Evolutionary conservation across 2,888 invertebrate genomes (phyloP), one percentile per base, ranked within the genome.

Genomic region (Gortyna flavago): DNA sequence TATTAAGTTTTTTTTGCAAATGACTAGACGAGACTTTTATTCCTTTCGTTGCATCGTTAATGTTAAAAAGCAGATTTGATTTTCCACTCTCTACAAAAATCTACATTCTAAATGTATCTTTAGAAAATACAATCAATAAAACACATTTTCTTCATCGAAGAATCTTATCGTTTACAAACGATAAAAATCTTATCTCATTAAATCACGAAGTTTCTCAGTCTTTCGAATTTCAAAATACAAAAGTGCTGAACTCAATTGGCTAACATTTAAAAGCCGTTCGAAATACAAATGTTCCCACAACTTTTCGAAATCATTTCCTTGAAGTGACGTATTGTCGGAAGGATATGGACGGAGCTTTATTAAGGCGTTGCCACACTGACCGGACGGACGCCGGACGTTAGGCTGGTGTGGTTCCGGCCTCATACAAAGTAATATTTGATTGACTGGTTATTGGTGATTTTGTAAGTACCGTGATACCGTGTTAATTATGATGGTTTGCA

Each of bases 301-400:
- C 61, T 82, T 85, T 78, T 74, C 79, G 75, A 75, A 81, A 84
- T 79, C 59, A 65, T 32, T 80, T 84, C 75, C 80, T 77, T 84
- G 79, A 84, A 72, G 79, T 88, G 85, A 87, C 83, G 85, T 87
- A 72, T 59, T 61, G 70, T 80, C 86, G 75, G 75, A 81, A 80
- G 85, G 82, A 87, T 81, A 67, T 88, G 38, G 65, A 85, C 64
- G 32, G 64, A 77, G 74, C 77, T 79, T 75, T 82, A 88, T 73
- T 79, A 72, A 79, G 84, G 61, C 72, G 65, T 87, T 88, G 77
- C 79, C 38, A 85, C 85, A 88, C 78, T 79, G 74, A 62, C 77
- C 77, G 86, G 80, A 77, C 77, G 79, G 65, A 48, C 69, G 48
- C 79, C 54, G 75, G 75, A 84, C 70, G 79, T 76, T 54, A 64